A percentile compares a stretch with the other conserved stretches of the same genome.
phyloP scores from a whole-genome alignment of 1,140 invertebrate species.

The Melanaphis sacchari region DNA sequence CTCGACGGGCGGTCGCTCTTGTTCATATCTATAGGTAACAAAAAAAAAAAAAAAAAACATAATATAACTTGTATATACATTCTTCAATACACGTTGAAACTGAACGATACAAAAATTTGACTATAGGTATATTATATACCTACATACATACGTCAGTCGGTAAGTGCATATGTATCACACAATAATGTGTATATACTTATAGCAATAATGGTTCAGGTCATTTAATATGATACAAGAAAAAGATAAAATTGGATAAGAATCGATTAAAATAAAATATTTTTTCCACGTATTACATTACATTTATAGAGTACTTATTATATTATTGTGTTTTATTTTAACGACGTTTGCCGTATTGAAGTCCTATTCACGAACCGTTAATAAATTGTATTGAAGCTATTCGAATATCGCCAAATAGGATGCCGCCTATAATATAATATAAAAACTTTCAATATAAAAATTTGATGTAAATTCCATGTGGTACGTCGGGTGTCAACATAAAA shows the following conservation, averaged over 20 bases:
- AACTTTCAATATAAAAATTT: neutral
- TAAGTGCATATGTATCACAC: neutral
- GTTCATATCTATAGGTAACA: slow-evolving; percentile 4
- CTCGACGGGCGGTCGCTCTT: neutral
- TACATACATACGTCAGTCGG: neutral
- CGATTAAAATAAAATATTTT: slow-evolving; percentile 7
- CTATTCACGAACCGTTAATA: neutral
- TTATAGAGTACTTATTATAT: neutral
- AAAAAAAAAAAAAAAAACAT: neutral
- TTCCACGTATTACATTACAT: neutral
- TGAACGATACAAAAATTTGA: neutral
- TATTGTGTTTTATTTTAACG: neutral
- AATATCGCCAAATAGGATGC: neutral
- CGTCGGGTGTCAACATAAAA: too few species aligned
- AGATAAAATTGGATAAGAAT: neutral
- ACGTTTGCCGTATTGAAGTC: neutral
- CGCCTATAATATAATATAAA: neutral
- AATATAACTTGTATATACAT: neutral
- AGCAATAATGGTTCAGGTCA: neutral
- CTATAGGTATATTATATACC: neutral
- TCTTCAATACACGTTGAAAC: neutral
- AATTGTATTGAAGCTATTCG: neutral
- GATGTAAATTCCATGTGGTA: too few species aligned
- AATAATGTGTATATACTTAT: neutral
- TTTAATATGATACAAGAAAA: slow-evolving; percentile 8